Base-by-base conservation (phyloP, 2,888 invertebrate species). In the Cynaeus angustus region DNA sequence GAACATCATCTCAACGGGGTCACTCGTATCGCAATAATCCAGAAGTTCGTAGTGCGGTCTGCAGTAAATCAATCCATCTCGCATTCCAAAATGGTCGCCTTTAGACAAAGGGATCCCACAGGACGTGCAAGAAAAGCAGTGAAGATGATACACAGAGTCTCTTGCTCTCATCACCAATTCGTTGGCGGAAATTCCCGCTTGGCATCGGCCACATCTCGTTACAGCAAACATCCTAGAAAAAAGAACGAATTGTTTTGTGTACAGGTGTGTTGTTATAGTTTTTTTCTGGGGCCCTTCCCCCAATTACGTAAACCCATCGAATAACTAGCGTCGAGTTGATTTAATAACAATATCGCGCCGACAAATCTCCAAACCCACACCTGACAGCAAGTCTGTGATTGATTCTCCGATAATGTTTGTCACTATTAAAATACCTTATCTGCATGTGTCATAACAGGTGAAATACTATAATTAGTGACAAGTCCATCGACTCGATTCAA, bases 161-260 rank as follows among this genome's bases (percentile, higher is more conserved):
- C 93, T 87, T 0, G 96, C 96, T 70, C 95, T 86, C 96, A 97
- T 97, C 80, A 97, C 96, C 82, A 97, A 87, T 86, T 97, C 96
- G 79, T 93, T 92, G 41, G 95, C 92, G 6, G 93, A 91, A 81
- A 97, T 95, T 4, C 94, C 94, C 56, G 92, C 90, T 21, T 92
- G 92, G 81, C 97, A 97, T 50, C 96, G 90, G 6, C 93, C 92
- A 85, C 96, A 96, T 70, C 95, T 89, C 79, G 94, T 91, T 74
- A 94, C 92, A 75, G 94, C 94, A 84, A 95, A 97, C 82, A 95
- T 86, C 84, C 97, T 97, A 89, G 9, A 38, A 62, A 59, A 59
- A 56, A 38, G 13, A 37, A n/a, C n/a, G n/a, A 2, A 37, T 37
- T 8, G 2, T 37, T 37, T 37, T 37, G 30, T 6, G 52, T 9